These are phyloP conservation scores for Coboldia fuscipes DNA, from an alignment of 1,140 invertebrate genomes.

Conservation along the genomic window DNA sequence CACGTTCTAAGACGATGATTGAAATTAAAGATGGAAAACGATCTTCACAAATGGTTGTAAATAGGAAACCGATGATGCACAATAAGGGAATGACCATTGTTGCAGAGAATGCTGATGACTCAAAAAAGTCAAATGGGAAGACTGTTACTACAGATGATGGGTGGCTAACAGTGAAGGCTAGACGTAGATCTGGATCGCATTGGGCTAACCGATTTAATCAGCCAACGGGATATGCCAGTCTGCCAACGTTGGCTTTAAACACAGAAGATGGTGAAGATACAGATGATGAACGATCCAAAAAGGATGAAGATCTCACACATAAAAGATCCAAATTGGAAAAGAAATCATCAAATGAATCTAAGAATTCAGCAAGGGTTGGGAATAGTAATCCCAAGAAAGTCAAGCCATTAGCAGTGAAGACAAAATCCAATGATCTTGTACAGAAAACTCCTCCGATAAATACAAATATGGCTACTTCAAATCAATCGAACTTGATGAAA, in stretches of 20 bases:
- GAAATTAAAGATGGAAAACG: slow-evolving; percentile 10
- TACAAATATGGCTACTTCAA: background rate
- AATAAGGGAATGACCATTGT: slow-evolving; percentile 28
- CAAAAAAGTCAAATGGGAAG: slow-evolving; percentile 23
- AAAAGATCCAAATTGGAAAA: slow-evolving; percentile 17
- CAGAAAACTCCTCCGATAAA: background rate
- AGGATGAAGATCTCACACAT: slow-evolving; percentile 10
- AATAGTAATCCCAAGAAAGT: slow-evolving; percentile 7
- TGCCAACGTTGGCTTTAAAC: slow-evolving; percentile 30
- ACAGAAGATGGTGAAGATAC: slow-evolving; percentile 22
- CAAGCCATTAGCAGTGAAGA: slow-evolving; percentile 15
- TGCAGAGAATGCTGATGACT: slow-evolving; percentile 27
- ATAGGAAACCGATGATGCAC: slow-evolving; percentile 25
- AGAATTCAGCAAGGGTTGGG: slow-evolving; percentile 22
- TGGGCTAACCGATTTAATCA: slow-evolving; percentile 43
- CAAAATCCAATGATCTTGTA: slow-evolving; percentile 12
- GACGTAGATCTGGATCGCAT: slow-evolving; percentile 29
- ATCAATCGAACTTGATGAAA: slow-evolving; percentile 6
- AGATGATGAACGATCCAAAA: slow-evolving; percentile 5
- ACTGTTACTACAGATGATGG: slow-evolving; percentile 37
- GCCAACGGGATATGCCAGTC: slow-evolving; percentile 38
- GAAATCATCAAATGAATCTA: slow-evolving; percentile 17
- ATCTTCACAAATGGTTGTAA: too few relatives aligned
- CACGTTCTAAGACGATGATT: slow-evolving; percentile 18
- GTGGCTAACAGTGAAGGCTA: slow-evolving; percentile 40